Evolutionary conservation across 2,113 vertebrate genomes (phyloP), one percentile per base, ranked within the genome.

Genomic region (Hippocampus zosterae): DNA sequence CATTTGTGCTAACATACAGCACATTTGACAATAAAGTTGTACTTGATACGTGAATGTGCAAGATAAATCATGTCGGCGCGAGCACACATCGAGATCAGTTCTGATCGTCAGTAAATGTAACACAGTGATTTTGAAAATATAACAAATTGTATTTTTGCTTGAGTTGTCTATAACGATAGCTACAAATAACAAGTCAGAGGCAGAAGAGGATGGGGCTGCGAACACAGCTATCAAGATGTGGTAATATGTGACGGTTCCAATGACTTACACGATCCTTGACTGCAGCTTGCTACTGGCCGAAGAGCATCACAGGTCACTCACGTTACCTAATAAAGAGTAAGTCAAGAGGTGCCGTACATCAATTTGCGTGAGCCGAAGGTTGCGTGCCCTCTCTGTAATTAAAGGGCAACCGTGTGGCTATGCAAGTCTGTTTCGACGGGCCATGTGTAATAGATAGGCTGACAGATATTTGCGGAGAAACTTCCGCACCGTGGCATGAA

Each of bases 311-410:
- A 56, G 50, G 25, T 69, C 27, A 1, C 52, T 3, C 57, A 67
- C 15, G 46, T 37, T 27, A 53, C 65, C 27, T 67, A 53, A 67
- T 67, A 52, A 29, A 33, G 65, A 52, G 44, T 52, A 27, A 66
- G 48, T 67, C 27, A 53, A 69, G 60, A 71, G 46, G 57, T 53
- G 68, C 50, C 12, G 33, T 3, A 2, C 68, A 81, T 85, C 80
- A 80, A 75, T 87, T 68, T 64, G 29, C 67, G 80, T 87, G 69
- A 82, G 81, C 77, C 79, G 80, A 78, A 82, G 77, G 66, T 52
- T 16, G 46, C 77, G 76, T 69, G 71, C 64, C 75, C 70, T 73
- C 23, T 10, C 23, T 65, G 75, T 61, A 78, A 81, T 70, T 56
- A 81, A 77, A 74, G 67, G 72, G 53, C 41, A 64, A 42, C 27